Percentiles rank a stretch among this genome's conserved stretches.
phyloP scores from a whole-genome alignment of 1,140 invertebrate species.

The Zaprionus taronus region DNA sequence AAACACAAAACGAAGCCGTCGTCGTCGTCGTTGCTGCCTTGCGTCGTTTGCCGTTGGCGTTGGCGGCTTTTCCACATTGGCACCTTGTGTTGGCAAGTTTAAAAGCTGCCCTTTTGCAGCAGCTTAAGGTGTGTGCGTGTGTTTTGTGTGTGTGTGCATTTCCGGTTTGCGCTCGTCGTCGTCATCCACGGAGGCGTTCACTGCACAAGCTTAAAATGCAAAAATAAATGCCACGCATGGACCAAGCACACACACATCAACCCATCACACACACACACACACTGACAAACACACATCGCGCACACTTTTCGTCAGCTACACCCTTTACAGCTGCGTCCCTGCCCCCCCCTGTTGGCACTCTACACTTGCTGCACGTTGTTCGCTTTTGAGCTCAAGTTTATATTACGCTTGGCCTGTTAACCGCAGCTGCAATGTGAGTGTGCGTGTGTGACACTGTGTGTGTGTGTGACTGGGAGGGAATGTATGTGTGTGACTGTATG shows the following conservation, averaged over 20 bases:
- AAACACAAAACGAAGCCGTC: slow-evolving; percentile 69
- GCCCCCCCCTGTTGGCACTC: not conserved
- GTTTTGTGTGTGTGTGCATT: slow-evolving; percentile 65
- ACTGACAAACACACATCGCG: not conserved
- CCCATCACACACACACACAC: not conserved
- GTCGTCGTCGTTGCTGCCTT: slow-evolving; percentile 3
- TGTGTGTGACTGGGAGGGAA: slow-evolving; percentile 17
- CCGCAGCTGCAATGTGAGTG: slow-evolving; percentile 61
- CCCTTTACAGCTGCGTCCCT: not conserved
- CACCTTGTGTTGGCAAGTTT: slow-evolving; percentile 74
- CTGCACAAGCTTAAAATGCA: slow-evolving; percentile 70
- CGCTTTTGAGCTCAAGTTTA: slow-evolving; percentile 79
- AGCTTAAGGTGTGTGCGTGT: slow-evolving; percentile 45
- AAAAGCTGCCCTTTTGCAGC: slow-evolving; percentile 63
- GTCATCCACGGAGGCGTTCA: slow-evolving; percentile 56
- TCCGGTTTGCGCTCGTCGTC: slow-evolving; percentile 65
- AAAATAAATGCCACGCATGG: slow-evolving; percentile 75
- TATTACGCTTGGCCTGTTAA: slow-evolving; percentile 82
- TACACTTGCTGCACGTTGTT: slow-evolving; percentile 26
- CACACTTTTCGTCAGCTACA: slow-evolving; percentile 24
- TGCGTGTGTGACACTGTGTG: slow-evolving; percentile 19
- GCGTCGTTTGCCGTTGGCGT: slow-evolving; percentile 2
- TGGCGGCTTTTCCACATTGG: slow-evolving; percentile 70
- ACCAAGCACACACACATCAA: slow-evolving; percentile 29
- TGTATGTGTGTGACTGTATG: slow-evolving; percentile 1